phyloP scores from a whole-genome alignment of 23 tunicate species.

The Ciona savignyi region DNA sequence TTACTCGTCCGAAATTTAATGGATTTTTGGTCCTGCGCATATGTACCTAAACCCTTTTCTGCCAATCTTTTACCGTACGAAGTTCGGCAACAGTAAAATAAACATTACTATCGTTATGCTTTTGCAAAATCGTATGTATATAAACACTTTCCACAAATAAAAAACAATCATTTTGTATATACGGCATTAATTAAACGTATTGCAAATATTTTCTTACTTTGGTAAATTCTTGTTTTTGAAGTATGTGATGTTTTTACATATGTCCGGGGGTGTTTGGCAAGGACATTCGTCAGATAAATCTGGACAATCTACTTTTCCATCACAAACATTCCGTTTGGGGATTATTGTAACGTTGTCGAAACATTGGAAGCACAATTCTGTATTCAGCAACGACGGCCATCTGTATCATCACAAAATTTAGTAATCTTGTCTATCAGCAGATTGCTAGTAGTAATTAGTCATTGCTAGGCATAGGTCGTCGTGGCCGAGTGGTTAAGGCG shows the following conservation, averaged over 20 bases:
- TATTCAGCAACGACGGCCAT: constrained; percentile 1
- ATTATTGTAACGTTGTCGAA: constrained; percentile 31
- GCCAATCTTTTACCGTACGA: too few species aligned
- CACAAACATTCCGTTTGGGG: constrained; percentile 44
- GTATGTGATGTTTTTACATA: background rate
- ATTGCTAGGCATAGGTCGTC: too few species aligned
- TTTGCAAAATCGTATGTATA: background rate
- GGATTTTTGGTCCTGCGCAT: too few species aligned
- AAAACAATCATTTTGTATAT: too few species aligned
- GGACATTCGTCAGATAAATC: constrained; percentile 82
- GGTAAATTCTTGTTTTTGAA: background rate
- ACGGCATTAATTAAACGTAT: background rate
- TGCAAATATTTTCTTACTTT: too few species aligned
- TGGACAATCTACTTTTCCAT: constrained; percentile 59
- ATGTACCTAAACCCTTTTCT: too few species aligned
- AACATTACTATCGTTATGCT: background rate
- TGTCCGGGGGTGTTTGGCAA: constrained; percentile 14
- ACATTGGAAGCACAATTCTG: constrained; percentile 42
- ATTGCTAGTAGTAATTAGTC: too few species aligned
- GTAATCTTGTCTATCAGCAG: background rate
- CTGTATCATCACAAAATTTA: background rate
- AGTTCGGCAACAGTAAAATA: background rate
- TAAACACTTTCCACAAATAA: too few species aligned
- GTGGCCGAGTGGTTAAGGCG: too few species aligned
- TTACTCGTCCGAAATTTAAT: too few species aligned